These are phyloP conservation scores for Stylophora pistillata DNA, from an alignment of 64 coral and sea anemone species.

Conservation along the genomic window DNA sequence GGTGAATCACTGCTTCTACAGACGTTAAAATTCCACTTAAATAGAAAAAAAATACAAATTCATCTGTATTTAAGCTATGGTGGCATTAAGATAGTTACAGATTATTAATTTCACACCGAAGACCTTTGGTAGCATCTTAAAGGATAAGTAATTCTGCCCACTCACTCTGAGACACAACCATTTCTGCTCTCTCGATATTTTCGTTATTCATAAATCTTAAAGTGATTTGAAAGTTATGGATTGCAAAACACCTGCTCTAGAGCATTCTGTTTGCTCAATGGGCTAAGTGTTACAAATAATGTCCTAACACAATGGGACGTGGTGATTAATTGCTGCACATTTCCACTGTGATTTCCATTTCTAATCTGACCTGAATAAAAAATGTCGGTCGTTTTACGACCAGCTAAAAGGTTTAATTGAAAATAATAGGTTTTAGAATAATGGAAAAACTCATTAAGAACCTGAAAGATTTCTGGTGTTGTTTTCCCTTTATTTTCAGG, in stretches of 20 bases:
- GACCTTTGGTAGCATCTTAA: neutral
- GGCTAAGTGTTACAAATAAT: neutral
- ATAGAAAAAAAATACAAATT: too few species aligned
- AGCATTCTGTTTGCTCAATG: neutral
- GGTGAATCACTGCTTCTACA: too few species aligned
- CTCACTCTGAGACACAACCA: neutral
- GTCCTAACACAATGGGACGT: neutral
- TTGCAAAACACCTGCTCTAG: slow-evolving; percentile 1
- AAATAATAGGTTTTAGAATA: neutral
- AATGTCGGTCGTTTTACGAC: neutral
- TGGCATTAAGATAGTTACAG: too few species aligned
- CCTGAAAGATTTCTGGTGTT: neutral
- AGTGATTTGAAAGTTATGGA: neutral
- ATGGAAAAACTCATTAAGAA: neutral
- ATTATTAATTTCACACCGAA: too few species aligned
- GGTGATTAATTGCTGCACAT: neutral
- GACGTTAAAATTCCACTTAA: too few species aligned
- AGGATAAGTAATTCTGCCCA: neutral
- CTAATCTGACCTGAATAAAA: neutral
- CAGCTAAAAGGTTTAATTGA: slow-evolving; percentile 6
- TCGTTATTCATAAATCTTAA: neutral
- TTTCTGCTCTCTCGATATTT: neutral
- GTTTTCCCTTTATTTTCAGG: neutral
- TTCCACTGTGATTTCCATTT: neutral
- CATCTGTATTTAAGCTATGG: too few species aligned